A percentile compares a stretch with the other conserved stretches of the same genome.
These are phyloP conservation scores for Zaprionus vittiger DNA, from an alignment of 1,140 invertebrate genomes.

Conservation along the genomic window DNA sequence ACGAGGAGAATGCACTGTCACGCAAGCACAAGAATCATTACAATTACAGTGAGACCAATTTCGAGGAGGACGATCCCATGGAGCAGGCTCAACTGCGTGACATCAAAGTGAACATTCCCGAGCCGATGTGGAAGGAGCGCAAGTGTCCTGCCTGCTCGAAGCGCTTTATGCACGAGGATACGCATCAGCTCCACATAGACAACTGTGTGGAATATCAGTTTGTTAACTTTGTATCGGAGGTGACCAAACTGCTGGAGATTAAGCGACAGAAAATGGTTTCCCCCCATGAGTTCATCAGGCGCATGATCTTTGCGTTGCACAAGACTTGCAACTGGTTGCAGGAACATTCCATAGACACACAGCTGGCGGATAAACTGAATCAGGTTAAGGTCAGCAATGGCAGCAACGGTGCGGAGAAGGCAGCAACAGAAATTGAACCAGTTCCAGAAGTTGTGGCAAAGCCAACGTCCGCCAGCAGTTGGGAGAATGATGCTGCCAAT, in stretches of 20 bases:
- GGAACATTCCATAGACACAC: constrained; percentile 64
- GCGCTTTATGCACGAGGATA: constrained; percentile 82
- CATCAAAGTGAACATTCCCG: constrained; percentile 75
- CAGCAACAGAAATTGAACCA: neutral
- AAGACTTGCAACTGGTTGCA: constrained; percentile 79
- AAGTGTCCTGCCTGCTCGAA: constrained; percentile 76
- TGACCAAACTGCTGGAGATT: constrained; percentile 65
- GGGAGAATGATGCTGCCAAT: neutral
- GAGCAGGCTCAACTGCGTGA: constrained; percentile 70
- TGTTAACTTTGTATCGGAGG: constrained; percentile 58
- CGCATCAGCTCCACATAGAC: constrained; percentile 69
- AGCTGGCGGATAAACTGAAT: constrained; percentile 56
- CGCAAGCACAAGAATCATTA: constrained; percentile 72
- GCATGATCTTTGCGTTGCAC: constrained; percentile 77
- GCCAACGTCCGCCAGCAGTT: neutral
- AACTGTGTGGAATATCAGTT: constrained; percentile 79
- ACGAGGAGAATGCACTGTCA: constrained; percentile 56
- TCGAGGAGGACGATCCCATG: constrained; percentile 83
- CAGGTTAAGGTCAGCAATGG: constrained; percentile 63
- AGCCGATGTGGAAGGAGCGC: constrained; percentile 79
- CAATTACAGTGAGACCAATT: constrained; percentile 79
- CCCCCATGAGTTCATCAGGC: constrained; percentile 77
- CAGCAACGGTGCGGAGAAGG: constrained; percentile 14
- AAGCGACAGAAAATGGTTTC: constrained; percentile 73
- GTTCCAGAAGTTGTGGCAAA: constrained; percentile 2